These are phyloP conservation scores for Littorina saxatilis DNA, from an alignment of 1,140 invertebrate genomes.

Conservation along the genomic window DNA sequence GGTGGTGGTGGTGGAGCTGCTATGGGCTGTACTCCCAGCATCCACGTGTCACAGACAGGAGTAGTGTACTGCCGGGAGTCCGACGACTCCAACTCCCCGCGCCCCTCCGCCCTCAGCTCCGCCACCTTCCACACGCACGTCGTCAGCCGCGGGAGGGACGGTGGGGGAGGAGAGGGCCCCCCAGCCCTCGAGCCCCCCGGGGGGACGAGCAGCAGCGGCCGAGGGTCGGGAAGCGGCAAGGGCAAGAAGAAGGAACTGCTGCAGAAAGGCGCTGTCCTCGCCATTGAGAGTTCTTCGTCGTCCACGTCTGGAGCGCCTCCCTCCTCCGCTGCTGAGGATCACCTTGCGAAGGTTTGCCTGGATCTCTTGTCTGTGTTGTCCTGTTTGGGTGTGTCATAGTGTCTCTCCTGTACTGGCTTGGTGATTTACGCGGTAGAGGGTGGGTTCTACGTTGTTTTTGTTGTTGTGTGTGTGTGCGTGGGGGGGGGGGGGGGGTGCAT, in stretches of 20 bases:
- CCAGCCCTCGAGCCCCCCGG: not conserved
- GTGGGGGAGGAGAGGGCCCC: conserved; percentile 30
- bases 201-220: not conserved
- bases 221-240: conserved; percentile 1
- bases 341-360: too few species aligned
- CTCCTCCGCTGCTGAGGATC: too few species aligned
- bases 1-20: conserved; percentile 34
- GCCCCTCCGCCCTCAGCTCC: conserved; percentile 53
- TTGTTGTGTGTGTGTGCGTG: not conserved
- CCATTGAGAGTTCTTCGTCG: not conserved
- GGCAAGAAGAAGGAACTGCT: conserved; percentile 6
- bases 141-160: conserved; percentile 42
- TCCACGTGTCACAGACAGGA: conserved; percentile 71
- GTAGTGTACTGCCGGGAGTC: conserved; percentile 72
- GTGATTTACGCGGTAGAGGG: too few species aligned
- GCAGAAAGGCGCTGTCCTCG: not conserved
- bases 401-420: too few species aligned
- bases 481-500: too few species aligned
- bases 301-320: not conserved
- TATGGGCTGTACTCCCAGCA: conserved; percentile 73
- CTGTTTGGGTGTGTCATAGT: not conserved
- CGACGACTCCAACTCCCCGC: conserved; percentile 67
- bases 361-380: not conserved
- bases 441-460: not conserved
- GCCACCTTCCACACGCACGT: conserved; percentile 49